These are phyloP conservation scores for Therioaphis trifolii DNA, from an alignment of 2,888 invertebrate genomes.

Conservation along the genomic window DNA sequence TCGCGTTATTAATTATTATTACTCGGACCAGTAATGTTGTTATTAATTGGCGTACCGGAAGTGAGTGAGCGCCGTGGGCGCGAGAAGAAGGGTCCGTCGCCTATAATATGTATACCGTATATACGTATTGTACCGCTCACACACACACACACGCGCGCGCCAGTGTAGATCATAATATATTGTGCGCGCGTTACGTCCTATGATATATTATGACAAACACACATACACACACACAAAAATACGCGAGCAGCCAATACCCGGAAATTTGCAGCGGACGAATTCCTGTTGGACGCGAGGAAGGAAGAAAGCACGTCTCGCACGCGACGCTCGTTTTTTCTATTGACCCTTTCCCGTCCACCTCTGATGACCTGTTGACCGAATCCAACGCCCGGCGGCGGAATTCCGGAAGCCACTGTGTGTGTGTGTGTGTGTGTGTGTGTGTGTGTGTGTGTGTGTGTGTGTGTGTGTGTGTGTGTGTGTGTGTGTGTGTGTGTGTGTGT, in stretches of 20 bases:
- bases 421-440: too few species aligned
- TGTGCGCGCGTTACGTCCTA: too few species aligned
- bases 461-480: too few species aligned
- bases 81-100: constrained; percentile 18
- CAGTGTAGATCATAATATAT: background rate
- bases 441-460: too few species aligned
- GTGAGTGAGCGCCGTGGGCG: background rate
- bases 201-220: too few species aligned
- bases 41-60: constrained; percentile 49
- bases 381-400: background rate
- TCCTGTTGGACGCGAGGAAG: constrained; percentile 9
- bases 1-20: constrained; percentile 58
- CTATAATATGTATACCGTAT: too few species aligned
- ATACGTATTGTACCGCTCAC: background rate
- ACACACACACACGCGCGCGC: too few species aligned
- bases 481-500: too few species aligned
- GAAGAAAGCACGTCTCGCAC: background rate
- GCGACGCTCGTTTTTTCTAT: constrained; percentile 7
- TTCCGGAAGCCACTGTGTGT: background rate
- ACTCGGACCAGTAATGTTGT: constrained; percentile 15
- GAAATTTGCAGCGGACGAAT: constrained; percentile 5
- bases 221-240: too few species aligned
- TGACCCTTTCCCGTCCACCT: background rate
- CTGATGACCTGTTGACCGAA: background rate
- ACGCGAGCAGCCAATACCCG: constrained; percentile 13